Evolutionary conservation across 1,140 invertebrate genomes (phyloP).

Genomic region (Neodiprion lecontei): DNA sequence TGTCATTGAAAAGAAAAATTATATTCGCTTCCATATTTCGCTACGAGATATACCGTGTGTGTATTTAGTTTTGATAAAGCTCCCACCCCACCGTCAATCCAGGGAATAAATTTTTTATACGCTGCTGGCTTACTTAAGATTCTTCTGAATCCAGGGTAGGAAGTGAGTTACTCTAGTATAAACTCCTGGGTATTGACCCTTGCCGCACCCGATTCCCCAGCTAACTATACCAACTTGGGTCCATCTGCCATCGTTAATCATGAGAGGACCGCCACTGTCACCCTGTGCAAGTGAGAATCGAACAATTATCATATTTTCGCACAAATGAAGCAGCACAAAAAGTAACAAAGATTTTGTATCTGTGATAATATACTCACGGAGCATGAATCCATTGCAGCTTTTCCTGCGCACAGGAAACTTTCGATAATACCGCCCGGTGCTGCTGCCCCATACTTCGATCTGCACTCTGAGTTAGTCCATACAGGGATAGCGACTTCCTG

Average conservation of each 20-base stretch:
- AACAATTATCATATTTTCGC: constrained; percentile 8
- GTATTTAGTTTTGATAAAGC: background rate
- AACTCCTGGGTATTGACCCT: constrained; percentile 89
- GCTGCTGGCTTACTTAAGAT: constrained; percentile 63
- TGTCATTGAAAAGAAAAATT: too few species aligned
- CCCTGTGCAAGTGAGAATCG: constrained; percentile 66
- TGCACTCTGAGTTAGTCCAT: constrained; percentile 82
- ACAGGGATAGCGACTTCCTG: constrained; percentile 86
- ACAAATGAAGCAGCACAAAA: background rate
- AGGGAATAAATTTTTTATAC: constrained; percentile 6
- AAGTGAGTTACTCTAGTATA: constrained; percentile 81
- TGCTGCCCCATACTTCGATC: constrained; percentile 80
- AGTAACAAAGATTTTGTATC: background rate
- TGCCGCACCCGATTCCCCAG: constrained; percentile 93
- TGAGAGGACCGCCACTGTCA: constrained; percentile 90
- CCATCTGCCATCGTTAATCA: constrained; percentile 81
- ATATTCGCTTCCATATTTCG: background rate
- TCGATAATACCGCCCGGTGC: constrained; percentile 88
- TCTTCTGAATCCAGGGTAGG: constrained; percentile 80
- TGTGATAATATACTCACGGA: constrained; percentile 70
- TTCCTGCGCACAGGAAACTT: constrained; percentile 86
- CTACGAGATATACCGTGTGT: background rate
- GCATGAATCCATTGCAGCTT: constrained; percentile 84
- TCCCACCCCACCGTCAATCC: background rate
- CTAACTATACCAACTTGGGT: constrained; percentile 89